A percentile compares a stretch with the other conserved stretches of the same genome.
These are phyloP conservation scores for Ceratotherium simum DNA, from an alignment of 2,113 vertebrate species.

Conservation along the genomic window DNA sequence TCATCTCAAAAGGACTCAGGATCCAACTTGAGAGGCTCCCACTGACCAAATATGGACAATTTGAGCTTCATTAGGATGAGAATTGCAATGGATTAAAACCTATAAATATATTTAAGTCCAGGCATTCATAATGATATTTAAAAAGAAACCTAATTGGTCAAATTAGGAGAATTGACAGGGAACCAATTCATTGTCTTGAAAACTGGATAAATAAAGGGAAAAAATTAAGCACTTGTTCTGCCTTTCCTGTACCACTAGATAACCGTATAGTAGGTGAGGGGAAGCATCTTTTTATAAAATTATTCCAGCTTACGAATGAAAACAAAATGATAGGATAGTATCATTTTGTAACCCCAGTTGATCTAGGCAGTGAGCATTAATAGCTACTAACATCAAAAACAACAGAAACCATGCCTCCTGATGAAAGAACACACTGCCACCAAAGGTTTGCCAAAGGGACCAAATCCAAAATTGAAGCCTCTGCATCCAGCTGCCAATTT, in stretches of 20 bases:
- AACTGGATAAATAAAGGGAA: background rate
- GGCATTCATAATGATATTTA: background rate
- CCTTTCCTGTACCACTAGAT: background rate
- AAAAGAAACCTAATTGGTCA: constrained; percentile 3
- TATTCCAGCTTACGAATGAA: background rate
- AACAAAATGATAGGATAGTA: background rate
- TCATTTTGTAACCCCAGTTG: background rate
- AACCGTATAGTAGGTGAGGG: background rate
- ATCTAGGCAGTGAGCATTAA: background rate
- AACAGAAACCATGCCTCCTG: background rate
- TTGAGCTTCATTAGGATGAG: background rate
- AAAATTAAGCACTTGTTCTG: background rate
- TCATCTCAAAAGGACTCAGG: background rate
- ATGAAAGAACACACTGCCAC: background rate
- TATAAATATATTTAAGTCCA: background rate
- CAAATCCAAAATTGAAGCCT: background rate
- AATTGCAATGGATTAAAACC: background rate
- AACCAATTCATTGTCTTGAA: constrained; percentile 23
- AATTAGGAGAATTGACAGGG: background rate
- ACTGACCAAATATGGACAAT: background rate
- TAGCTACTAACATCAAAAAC: background rate
- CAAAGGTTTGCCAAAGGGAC: constrained; percentile 5
- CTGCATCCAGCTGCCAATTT: background rate
- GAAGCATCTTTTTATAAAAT: background rate
- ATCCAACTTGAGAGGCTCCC: background rate